Evolutionary conservation across 2,797 vertebrate species (phyloP).

Genomic region (Lerista edwardsae): DNA sequence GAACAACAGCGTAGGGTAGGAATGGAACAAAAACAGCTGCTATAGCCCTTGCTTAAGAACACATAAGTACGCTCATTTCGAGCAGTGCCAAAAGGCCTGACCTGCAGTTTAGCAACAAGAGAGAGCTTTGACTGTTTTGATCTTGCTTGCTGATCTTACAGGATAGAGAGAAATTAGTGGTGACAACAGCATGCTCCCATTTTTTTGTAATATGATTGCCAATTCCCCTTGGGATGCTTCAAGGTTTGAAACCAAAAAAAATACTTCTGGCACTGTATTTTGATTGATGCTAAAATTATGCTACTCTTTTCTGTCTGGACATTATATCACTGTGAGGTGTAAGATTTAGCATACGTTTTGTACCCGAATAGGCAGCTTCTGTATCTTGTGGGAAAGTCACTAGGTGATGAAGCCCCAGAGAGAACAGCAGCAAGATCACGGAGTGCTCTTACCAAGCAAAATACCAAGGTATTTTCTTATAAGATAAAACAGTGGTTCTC

Average conservation of each 20-base stretch:
- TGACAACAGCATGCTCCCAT: background rate
- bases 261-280: constrained; percentile 14
- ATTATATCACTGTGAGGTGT: constrained; percentile 25
- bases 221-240: background rate
- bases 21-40: background rate
- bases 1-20: constrained; percentile 34
- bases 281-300: constrained; percentile 25
- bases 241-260: background rate
- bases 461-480: background rate
- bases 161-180: constrained; percentile 19
- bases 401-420: background rate
- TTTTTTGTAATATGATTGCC: constrained; percentile 17
- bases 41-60: background rate
- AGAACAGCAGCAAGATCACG: background rate
- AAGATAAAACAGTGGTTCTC: no score
- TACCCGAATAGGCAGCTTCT: constrained; percentile 37
- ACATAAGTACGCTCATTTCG: background rate
- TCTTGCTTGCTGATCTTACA: background rate
- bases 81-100: background rate
- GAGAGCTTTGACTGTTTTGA: background rate
- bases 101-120: background rate
- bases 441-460: no score
- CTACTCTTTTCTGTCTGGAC: background rate
- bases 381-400: background rate
- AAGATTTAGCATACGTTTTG: constrained; percentile 8